These are phyloP conservation scores for Blera fallax DNA, from an alignment of 2,888 invertebrate species.

Conservation along the genomic window DNA sequence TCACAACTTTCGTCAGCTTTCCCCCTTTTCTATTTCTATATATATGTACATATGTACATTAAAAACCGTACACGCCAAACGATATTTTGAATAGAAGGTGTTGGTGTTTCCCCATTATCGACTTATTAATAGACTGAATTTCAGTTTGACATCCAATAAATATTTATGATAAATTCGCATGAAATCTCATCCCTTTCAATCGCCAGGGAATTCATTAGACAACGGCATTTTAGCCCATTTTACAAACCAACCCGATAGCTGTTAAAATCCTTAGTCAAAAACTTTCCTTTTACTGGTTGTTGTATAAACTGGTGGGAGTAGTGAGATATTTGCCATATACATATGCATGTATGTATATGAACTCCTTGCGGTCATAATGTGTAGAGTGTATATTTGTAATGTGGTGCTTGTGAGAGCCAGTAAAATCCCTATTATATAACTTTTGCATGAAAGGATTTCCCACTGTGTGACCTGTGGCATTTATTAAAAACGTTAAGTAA, in stretches of 20 bases:
- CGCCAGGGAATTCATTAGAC: not conserved
- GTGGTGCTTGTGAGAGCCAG: not conserved
- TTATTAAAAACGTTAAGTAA: not conserved
- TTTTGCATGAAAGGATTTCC: constrained; percentile 1
- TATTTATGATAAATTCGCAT: not conserved
- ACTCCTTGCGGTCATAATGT: not conserved
- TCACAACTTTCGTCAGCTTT: too few relatives aligned
- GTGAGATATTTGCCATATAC: not conserved
- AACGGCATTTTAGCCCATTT: not conserved
- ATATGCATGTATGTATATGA: constrained; percentile 2
- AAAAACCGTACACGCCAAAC: not conserved
- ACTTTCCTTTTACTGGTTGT: not conserved
- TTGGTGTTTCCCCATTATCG: not conserved
- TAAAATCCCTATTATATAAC: not conserved
- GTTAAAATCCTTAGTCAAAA: not conserved
- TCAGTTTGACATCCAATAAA: not conserved
- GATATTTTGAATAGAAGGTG: not conserved
- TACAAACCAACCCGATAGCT: not conserved
- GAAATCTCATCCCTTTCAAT: constrained; percentile 5
- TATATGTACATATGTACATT: too few relatives aligned
- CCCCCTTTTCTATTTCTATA: too few relatives aligned
- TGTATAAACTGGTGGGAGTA: not conserved
- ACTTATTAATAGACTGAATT: not conserved
- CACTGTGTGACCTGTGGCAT: not conserved
- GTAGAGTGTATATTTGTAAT: not conserved